Evolutionary conservation across 1,140 invertebrate species (phyloP).

Genomic region (Sarcophaga peregrina): DNA sequence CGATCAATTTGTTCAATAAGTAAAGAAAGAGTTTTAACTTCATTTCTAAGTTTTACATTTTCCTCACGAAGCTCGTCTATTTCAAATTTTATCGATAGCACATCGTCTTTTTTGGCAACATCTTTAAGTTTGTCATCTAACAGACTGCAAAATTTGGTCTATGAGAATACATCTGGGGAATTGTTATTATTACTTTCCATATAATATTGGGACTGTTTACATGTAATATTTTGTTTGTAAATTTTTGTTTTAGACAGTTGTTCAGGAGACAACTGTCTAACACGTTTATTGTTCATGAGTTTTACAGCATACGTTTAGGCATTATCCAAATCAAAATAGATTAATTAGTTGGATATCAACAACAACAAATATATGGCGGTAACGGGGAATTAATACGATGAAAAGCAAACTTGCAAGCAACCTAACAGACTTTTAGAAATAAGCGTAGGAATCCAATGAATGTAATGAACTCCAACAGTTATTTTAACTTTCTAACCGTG

Average conservation of each 20-base stretch:
- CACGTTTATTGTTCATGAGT: too few species aligned
- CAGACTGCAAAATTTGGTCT: neutral
- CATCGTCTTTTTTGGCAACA: conserved; percentile 7
- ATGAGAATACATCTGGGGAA: neutral
- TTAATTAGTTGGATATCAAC: too few species aligned
- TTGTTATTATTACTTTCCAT: neutral
- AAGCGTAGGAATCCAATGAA: neutral
- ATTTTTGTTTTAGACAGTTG: neutral
- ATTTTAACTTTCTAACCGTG: too few species aligned
- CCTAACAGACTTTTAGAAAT: neutral
- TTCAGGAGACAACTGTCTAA: too few species aligned
- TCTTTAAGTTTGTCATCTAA: neutral
- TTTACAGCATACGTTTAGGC: too few species aligned
- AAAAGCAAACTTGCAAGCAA: neutral
- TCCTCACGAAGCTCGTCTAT: neutral
- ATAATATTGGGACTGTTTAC: neutral
- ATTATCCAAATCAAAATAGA: too few species aligned
- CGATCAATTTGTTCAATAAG: neutral
- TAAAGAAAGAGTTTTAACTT: neutral
- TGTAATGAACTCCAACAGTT: neutral
- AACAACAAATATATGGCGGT: too few species aligned
- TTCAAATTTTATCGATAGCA: neutral
- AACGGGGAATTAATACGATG: too few species aligned
- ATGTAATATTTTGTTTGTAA: neutral
- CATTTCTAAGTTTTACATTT: neutral